Evolutionary conservation across 2,113 vertebrate species (phyloP).

Genomic region (Jaculus jaculus): DNA sequence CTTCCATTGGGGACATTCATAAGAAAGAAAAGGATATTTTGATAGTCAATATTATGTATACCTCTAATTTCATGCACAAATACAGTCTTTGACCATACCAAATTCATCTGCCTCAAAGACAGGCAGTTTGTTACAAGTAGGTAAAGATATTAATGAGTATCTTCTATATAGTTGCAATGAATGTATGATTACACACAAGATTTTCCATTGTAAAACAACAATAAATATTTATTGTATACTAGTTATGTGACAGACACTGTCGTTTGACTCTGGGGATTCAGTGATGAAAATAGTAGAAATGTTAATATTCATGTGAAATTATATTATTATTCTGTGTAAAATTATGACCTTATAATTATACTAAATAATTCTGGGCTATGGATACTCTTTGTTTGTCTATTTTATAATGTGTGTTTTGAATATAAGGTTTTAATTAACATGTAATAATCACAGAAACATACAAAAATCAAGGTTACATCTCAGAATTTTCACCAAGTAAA

Average conservation of each 20-base stretch:
- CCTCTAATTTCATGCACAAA: neutral
- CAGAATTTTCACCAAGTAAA: constrained; percentile 36
- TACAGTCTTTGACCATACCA: neutral
- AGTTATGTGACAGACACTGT: neutral
- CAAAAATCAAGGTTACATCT: neutral
- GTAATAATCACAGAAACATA: neutral
- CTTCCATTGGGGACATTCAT: neutral
- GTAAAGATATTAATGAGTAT: neutral
- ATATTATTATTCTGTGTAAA: constrained; percentile 5
- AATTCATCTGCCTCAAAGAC: constrained; percentile 32
- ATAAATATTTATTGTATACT: constrained; percentile 14
- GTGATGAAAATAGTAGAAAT: neutral
- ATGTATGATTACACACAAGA: neutral
- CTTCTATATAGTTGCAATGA: neutral
- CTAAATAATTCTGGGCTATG: constrained; percentile 22
- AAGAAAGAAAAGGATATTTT: neutral
- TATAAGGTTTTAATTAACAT: neutral
- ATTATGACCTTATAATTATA: neutral
- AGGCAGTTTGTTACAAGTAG: constrained; percentile 10
- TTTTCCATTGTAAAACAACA: constrained; percentile 31
- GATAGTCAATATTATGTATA: neutral
- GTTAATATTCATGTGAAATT: neutral
- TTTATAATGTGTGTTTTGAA: neutral
- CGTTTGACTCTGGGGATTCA: neutral
- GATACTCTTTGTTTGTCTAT: neutral